Evolutionary conservation across 1,140 invertebrate genomes (phyloP), one percentile per base, ranked within the genome.

Genomic region (Pseudachorutes palmiensis): DNA sequence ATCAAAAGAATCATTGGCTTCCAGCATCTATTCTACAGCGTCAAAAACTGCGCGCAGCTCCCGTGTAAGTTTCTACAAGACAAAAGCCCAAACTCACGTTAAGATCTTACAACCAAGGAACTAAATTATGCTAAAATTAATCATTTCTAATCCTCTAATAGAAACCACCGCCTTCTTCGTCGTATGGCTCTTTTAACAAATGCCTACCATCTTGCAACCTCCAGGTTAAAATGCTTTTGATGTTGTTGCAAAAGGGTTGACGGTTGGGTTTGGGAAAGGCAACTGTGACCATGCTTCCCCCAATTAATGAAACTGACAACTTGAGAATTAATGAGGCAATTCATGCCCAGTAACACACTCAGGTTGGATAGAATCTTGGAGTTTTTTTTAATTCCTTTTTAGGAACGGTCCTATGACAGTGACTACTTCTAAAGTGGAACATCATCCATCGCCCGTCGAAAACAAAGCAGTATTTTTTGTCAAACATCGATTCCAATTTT

Each of bases 401-500:
- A 55, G 51, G 51, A 14, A 55, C 51, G 51, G 51, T 55, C 51
- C 5, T 19, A 55, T 55, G 51, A 55, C 12, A 55, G 51, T 26
- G 51, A 55, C 51, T 55, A 55, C 24, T 55, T 14, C 24, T 55
- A 55, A 55, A 55, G n/a, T n/a, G n/a, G n/a, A n/a, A n/a, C n/a
- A n/a, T n/a, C n/a, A n/a, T n/a, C n/a, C n/a, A n/a, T n/a, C n/a
- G n/a, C n/a, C n/a, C n/a, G n/a, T n/a, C n/a, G n/a, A n/a, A n/a
- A n/a, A n/a, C n/a, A n/a, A n/a, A n/a, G n/a, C n/a, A n/a, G n/a
- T n/a, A n/a, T n/a, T n/a, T n/a, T n/a, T n/a, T n/a, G n/a, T n/a
- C n/a, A n/a, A n/a, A n/a, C n/a, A n/a, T n/a, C n/a, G n/a, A n/a
- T n/a, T n/a, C n/a, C n/a, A n/a, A n/a, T n/a, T n/a, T n/a, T n/a